Evolutionary conservation across 2,797 vertebrate species (phyloP), one percentile per base, ranked within the genome.

Genomic region (Otolemur crassicaudatus): DNA sequence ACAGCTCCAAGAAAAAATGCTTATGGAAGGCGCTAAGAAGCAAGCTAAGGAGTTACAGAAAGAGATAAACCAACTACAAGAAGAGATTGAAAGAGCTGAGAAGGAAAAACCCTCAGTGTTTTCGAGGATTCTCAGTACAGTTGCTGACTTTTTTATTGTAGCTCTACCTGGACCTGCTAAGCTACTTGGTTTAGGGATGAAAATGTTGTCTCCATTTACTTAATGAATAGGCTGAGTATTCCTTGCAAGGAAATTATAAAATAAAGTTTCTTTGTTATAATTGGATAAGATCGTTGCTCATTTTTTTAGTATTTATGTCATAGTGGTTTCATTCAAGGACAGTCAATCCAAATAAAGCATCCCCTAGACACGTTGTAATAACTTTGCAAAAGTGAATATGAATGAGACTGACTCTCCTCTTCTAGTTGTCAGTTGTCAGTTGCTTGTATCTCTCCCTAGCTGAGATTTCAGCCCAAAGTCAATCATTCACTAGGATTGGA

Each of bases 181-280:
- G 70, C 0, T 73, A 1, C 0, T 34, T 16, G 37, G 60, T 4
- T 0, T 27, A 11, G 72, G 17, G 11, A 0, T 70, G 3, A 63
- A 63, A 37, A 0, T 0, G 25, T 0, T 91, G 0, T 1, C 6
- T 3, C 37, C 4, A 17, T 0, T 10, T 40, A 3, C 31, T 0
- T 6, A 43, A 10, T 13, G 6, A 43, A 10, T 13, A 27, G 12
- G 10, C 12, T 58, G 9, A 61, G 4, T 53, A 25, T 34, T 73
- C 61, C 23, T 56, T 11, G 3, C 10, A 91, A 22, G 22, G 34
- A 79, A 61, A 40, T n/a, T 75, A 25, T 43, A 92, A 61, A 94
- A 34, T 22, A 22, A 53, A 6, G 2, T 5, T 69, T 65, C 60
- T 84, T 67, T 34, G 20, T 85, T 91, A 79, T 69, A 85, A n/a